These are phyloP conservation scores for Aramus guarauna DNA, from an alignment of 2,113 vertebrate genomes.

Conservation along the genomic window DNA sequence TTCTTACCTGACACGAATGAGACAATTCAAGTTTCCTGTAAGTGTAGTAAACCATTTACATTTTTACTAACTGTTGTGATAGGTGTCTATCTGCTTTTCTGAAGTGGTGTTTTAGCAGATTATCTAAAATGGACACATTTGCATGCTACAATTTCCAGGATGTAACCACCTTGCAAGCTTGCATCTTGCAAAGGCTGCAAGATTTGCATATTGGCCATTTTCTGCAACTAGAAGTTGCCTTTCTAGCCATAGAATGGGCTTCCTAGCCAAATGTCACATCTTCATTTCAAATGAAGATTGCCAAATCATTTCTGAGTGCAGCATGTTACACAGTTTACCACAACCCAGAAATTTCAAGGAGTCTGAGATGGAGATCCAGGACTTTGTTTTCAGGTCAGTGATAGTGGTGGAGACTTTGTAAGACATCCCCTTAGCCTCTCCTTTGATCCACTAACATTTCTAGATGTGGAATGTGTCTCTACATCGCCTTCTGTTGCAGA, in stretches of 20 bases:
- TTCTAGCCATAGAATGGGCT: background rate
- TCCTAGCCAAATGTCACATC: background rate
- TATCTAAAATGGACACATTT: background rate
- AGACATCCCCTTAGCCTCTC: background rate
- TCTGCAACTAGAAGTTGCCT: background rate
- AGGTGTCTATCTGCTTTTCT: background rate
- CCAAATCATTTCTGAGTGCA: background rate
- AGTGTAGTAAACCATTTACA: background rate
- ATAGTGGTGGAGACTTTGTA: background rate
- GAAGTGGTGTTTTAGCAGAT: background rate
- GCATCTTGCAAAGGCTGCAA: background rate
- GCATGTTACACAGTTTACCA: background rate
- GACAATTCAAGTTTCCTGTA: background rate
- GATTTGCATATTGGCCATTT: background rate
- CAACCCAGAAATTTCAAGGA: background rate
- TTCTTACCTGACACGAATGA: accelerated
- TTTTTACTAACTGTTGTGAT: background rate
- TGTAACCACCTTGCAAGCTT: background rate
- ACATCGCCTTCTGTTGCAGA: background rate
- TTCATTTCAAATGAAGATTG: background rate
- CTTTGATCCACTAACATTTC: background rate
- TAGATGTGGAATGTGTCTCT: background rate
- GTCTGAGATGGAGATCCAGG: background rate
- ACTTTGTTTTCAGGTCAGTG: background rate
- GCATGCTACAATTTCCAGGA: background rate